Percentiles rank a stretch among this genome's conserved stretches.
Conservation (phyloP, 1,140 invertebrate species). For the Ceratitis capitata region DNA sequence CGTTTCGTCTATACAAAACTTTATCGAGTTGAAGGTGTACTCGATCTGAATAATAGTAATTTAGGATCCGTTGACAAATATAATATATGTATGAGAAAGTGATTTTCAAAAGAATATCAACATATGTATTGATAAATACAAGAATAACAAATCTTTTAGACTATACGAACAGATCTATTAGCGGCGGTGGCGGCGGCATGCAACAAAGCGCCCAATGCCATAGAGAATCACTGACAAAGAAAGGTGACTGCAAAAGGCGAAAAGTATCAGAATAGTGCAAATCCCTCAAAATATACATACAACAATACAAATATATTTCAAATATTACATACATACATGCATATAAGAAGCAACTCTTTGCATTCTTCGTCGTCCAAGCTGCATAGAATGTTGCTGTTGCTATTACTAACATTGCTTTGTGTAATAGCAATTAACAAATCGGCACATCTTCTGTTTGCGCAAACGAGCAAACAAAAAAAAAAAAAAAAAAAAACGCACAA, state of each 20-base stretch:
- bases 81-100: too few relatives aligned
- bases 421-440: conserved; percentile 34
- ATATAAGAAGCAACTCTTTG: background rate
- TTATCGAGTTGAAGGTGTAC: too few relatives aligned
- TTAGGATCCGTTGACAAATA: too few relatives aligned
- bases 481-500: too few relatives aligned
- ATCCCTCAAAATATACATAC: background rate
- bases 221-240: conserved; percentile 3
- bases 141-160: too few relatives aligned
- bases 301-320: background rate
- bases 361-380: background rate
- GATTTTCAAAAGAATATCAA: too few relatives aligned
- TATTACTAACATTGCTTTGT: conserved; percentile 31
- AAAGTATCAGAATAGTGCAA: background rate
- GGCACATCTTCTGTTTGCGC: conserved; percentile 2
- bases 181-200: background rate
- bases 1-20: too few relatives aligned
- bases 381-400: background rate
- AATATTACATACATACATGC: background rate
- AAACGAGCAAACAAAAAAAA: too few relatives aligned
- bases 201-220: background rate
- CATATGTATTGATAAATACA: too few relatives aligned
- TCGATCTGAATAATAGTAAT: too few relatives aligned
- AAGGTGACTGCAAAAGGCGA: background rate
- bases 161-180: background rate